A percentile compares a stretch with the other conserved stretches of the same genome.
Conservation (phyloP, 2,888 invertebrate genomes). For the Cyclophora punctaria region DNA sequence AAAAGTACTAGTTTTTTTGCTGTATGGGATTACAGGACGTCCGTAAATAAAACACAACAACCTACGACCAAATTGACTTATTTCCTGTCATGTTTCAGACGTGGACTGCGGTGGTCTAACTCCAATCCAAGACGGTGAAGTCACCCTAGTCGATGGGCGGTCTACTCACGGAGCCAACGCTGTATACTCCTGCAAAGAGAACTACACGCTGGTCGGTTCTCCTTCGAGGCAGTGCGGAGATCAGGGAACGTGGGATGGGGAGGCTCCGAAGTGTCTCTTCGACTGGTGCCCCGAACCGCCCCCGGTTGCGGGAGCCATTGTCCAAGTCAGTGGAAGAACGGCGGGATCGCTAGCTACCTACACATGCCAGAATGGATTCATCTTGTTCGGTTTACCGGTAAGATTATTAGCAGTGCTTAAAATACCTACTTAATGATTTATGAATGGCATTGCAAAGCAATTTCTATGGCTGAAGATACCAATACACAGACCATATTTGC, state of each 20-base stretch:
- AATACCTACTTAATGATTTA: no score
- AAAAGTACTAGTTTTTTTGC: no score
- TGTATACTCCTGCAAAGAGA: constrained; percentile 85
- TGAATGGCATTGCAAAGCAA: no score
- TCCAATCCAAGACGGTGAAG: constrained; percentile 82
- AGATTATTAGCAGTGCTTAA: constrained; percentile 30
- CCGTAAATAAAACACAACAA: no score
- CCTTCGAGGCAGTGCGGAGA: constrained; percentile 82
- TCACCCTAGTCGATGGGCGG: constrained; percentile 78
- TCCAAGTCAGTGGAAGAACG: constrained; percentile 81
- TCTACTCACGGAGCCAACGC: constrained; percentile 88
- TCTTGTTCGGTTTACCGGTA: constrained; percentile 87
- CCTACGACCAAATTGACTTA: not conserved
- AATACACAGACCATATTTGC: no score
- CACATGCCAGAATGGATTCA: constrained; percentile 87
- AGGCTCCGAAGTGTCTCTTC: constrained; percentile 86
- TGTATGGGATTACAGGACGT: no score
- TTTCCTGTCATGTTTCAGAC: constrained; percentile 70
- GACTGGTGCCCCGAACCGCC: constrained; percentile 93
- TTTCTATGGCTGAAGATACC: no score
- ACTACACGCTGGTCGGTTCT: constrained; percentile 88
- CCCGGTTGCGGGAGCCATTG: constrained; percentile 83
- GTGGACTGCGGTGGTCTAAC: constrained; percentile 85
- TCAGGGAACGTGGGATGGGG: constrained; percentile 84
- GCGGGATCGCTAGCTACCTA: constrained; percentile 89